A percentile compares a stretch with the other conserved stretches of the same genome.
Conservation (phyloP, 2,113 vertebrate species). For the Pelobates fuscus region DNA sequence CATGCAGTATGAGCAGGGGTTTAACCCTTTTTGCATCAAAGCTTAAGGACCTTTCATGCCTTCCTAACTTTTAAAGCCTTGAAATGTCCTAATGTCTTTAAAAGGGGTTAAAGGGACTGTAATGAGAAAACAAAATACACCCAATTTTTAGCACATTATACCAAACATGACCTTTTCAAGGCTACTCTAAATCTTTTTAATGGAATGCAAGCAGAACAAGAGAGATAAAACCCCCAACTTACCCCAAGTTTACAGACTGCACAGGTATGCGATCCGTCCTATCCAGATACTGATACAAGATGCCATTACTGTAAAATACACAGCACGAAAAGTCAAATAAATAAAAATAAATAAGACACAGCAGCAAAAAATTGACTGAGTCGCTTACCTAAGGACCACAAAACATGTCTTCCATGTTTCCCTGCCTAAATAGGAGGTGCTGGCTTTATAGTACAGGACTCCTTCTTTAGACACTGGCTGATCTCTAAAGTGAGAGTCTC, state of each 20-base stretch:
- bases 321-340: constrained; percentile 10
- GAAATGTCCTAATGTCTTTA: no score
- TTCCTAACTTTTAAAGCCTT: no score
- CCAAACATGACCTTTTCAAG: no score
- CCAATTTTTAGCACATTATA: no score
- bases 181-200: no score
- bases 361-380: not conserved
- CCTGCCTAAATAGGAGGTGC: constrained; percentile 90
- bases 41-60: no score
- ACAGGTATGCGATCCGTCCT: constrained; percentile 83
- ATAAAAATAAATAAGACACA: no score
- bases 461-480: constrained; percentile 81
- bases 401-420: constrained; percentile 94
- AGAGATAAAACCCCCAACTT: constrained; percentile 52
- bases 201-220: not conserved
- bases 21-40: no score
- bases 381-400: constrained; percentile 87
- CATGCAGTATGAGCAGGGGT: no score
- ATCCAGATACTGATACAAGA: constrained; percentile 89
- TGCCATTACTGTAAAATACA: constrained; percentile 76
- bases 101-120: no score
- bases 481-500: constrained; percentile 50
- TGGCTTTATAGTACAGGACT: constrained; percentile 81
- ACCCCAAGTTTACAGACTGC: constrained; percentile 95
- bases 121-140: no score